Percentiles rank a stretch among this genome's conserved stretches.
Conservation (phyloP, 2,113 vertebrate species). For the Seriola aureovittata region DNA sequence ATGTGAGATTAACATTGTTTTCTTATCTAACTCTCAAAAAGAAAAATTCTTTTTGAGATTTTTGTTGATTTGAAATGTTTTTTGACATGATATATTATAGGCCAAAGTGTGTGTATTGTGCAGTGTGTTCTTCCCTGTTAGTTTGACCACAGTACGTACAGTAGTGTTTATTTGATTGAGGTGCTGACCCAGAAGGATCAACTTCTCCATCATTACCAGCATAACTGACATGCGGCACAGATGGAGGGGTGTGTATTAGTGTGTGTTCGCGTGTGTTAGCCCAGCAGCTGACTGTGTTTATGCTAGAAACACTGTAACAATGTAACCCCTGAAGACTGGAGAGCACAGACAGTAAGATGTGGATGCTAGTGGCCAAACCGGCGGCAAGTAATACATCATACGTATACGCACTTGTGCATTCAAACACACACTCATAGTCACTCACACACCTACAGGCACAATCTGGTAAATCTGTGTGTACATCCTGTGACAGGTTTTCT, state of each 20-base stretch:
- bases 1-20: neutral
- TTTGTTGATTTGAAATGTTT: neutral
- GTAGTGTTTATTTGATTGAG: constrained; percentile 39
- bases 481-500: constrained; percentile 47
- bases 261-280: constrained; percentile 31
- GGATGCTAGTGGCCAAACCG: constrained; percentile 39
- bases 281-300: constrained; percentile 18
- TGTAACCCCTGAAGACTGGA: constrained; percentile 31
- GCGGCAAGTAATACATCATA: constrained; percentile 34
- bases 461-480: constrained; percentile 4
- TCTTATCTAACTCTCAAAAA: neutral
- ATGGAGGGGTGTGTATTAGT: constrained; percentile 3
- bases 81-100: too few species aligned
- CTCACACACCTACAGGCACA: constrained; percentile 1
- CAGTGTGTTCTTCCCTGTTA: neutral
- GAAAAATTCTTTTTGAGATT: neutral
- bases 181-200: constrained; percentile 34
- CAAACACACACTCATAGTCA: neutral
- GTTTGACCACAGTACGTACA: constrained; percentile 3
- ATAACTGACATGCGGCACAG: constrained; percentile 32
- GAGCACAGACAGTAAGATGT: constrained; percentile 32
- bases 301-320: constrained; percentile 31
- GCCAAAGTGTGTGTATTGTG: neutral
- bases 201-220: constrained; percentile 50
- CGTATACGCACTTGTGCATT: neutral